Evolutionary conservation across 2,888 invertebrate genomes (phyloP).

Genomic region (Conistra vaccinii): DNA sequence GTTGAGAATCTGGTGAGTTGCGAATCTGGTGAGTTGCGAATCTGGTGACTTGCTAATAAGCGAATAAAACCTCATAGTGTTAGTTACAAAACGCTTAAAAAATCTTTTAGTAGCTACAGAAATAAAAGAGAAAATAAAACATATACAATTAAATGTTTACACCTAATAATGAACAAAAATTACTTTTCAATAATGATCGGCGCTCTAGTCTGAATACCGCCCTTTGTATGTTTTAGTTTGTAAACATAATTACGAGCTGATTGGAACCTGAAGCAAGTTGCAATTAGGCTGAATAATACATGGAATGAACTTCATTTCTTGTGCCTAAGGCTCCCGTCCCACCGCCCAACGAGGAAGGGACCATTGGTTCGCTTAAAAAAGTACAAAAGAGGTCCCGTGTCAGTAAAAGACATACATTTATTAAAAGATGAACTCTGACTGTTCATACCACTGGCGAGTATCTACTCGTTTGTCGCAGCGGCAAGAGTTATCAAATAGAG

Average conservation of each 20-base stretch:
- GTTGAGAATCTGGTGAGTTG: too few species aligned
- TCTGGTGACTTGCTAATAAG: too few species aligned
- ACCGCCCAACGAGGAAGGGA: not conserved
- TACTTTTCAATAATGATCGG: not conserved
- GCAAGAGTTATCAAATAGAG: too few species aligned
- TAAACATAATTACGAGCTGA: conserved; percentile 28
- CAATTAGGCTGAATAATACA: conserved; percentile 47
- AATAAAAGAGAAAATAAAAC: too few species aligned
- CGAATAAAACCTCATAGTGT: too few species aligned
- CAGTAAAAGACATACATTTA: not conserved
- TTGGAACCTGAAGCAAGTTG: conserved; percentile 20
- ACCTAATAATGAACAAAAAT: not conserved
- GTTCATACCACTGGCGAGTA: too few species aligned
- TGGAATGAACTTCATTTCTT: conserved; percentile 3
- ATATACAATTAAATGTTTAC: too few species aligned
- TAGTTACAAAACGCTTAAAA: too few species aligned
- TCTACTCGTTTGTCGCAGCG: not conserved
- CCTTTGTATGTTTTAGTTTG: not conserved
- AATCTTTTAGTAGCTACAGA: too few species aligned
- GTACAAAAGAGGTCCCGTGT: not conserved
- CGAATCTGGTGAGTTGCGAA: too few species aligned
- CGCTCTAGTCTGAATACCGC: not conserved
- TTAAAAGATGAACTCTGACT: not conserved
- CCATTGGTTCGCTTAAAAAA: too few species aligned
- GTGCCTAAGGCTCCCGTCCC: not conserved